A percentile compares a stretch with the other conserved stretches of the same genome.
Conservation (phyloP, 2,113 vertebrate species). For the Microcebus griseorufus region DNA sequence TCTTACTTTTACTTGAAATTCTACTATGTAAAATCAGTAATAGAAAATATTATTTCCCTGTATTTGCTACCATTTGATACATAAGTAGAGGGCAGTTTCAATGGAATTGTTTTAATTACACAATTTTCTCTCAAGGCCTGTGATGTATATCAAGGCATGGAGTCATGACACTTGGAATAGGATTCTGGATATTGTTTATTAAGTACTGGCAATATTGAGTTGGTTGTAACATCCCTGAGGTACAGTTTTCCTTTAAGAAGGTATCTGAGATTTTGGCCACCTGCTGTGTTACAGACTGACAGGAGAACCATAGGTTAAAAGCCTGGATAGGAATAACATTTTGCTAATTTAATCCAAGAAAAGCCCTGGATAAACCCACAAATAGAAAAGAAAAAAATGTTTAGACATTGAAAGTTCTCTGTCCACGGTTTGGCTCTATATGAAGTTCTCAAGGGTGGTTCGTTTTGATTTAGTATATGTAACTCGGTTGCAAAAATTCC, state of each 20-base stretch:
- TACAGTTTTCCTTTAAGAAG: background rate
- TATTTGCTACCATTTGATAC: background rate
- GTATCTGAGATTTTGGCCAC: background rate
- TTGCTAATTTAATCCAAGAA: background rate
- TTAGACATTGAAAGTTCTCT: background rate
- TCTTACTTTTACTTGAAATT: conserved; percentile 8
- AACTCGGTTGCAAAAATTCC: background rate
- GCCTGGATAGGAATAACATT: background rate
- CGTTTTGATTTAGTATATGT: background rate
- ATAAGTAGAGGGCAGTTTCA: conserved; percentile 2
- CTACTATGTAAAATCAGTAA: background rate
- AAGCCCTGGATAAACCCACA: background rate
- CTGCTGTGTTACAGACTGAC: background rate
- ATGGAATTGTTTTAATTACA: background rate
- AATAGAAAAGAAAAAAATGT: background rate
- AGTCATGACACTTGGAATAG: background rate
- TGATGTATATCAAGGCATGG: background rate
- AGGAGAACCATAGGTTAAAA: background rate
- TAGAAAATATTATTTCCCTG: background rate
- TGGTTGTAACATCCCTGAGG: background rate
- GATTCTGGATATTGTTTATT: background rate
- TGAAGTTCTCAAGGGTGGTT: background rate
- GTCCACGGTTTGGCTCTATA: background rate
- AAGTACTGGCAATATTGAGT: background rate
- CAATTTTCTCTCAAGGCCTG: background rate